Conservation (phyloP, 2,113 vertebrate genomes). For the Rhabdomys dilectus region DNA sequence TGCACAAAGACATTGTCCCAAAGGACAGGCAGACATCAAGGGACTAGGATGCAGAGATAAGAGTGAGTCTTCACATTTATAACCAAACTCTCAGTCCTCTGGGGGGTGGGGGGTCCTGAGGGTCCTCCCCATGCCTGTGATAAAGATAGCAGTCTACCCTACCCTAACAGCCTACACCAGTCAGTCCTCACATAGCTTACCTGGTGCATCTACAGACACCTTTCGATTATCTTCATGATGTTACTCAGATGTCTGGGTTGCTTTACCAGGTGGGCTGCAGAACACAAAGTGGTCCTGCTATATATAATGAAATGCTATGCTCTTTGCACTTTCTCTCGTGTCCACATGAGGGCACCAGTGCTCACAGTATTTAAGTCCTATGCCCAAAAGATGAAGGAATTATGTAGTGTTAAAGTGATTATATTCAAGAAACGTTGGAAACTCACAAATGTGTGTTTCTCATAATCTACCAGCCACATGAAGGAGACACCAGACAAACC, state of each 20-base stretch:
- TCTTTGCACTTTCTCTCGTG: background rate
- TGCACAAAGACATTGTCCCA: background rate
- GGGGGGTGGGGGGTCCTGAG: background rate
- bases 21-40: background rate
- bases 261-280: background rate
- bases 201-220: background rate
- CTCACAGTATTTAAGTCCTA: background rate
- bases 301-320: background rate
- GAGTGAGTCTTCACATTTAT: background rate
- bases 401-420: background rate
- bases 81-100: background rate
- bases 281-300: background rate
- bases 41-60: background rate
- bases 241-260: background rate
- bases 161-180: background rate
- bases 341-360: conserved; percentile 55
- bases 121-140: background rate
- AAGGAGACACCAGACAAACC: background rate
- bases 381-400: background rate
- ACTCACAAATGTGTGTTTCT: background rate
- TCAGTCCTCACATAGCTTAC: background rate
- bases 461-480: background rate
- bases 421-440: background rate
- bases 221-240: background rate
- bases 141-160: background rate